These are phyloP conservation scores for Brenthis ino DNA, from an alignment of 2,888 invertebrate genomes.

Conservation along the genomic window DNA sequence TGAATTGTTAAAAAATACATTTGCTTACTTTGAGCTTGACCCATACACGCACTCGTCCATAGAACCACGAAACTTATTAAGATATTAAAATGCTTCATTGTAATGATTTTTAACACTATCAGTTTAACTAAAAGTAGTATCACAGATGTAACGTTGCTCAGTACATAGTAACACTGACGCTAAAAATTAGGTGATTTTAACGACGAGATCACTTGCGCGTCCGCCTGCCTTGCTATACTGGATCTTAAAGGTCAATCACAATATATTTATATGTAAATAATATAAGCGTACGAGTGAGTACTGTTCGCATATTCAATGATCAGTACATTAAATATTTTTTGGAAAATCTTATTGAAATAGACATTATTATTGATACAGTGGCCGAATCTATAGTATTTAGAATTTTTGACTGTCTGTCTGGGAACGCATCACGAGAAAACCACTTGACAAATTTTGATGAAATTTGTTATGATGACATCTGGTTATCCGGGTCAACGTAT, in stretches of 20 bases:
- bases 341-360: too few relatives aligned
- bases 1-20: too few relatives aligned
- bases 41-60: constrained; percentile 33
- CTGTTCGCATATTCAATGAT: constrained; percentile 50
- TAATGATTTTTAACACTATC: constrained; percentile 25
- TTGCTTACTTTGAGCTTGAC: background rate
- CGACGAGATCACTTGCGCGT: constrained; percentile 48
- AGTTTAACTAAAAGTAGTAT: constrained; percentile 20
- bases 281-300: constrained; percentile 58
- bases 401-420: too few relatives aligned
- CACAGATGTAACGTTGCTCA: constrained; percentile 30
- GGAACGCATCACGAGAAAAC: too few relatives aligned
- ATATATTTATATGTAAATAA: constrained; percentile 62
- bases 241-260: constrained; percentile 69
- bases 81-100: constrained; percentile 38
- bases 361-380: too few relatives aligned
- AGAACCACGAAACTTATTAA: constrained; percentile 31
- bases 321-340: too few relatives aligned
- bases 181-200: constrained; percentile 27
- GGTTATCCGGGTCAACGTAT: too few relatives aligned
- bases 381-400: too few relatives aligned
- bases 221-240: constrained; percentile 57
- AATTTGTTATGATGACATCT: too few relatives aligned
- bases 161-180: constrained; percentile 21
- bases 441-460: too few relatives aligned